Percentiles rank a stretch among this genome's conserved stretches.
These are phyloP conservation scores for Tenodera sinensis DNA, from an alignment of 2,888 invertebrate species.

Conservation along the genomic window DNA sequence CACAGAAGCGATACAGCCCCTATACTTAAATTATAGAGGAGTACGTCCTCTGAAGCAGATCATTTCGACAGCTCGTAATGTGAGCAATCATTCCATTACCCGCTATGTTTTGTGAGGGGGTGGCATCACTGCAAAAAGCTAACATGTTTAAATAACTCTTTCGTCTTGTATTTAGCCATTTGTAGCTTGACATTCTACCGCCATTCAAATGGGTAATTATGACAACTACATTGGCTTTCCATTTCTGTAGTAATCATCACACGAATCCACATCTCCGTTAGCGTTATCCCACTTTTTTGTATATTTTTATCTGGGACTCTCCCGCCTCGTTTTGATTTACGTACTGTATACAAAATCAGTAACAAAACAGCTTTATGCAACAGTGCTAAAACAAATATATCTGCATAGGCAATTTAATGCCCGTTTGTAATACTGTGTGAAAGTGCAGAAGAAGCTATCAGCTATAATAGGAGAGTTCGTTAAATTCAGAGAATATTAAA, in stretches of 20 bases:
- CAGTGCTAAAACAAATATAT: no score
- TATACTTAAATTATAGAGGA: not conserved
- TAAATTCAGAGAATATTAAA: no score
- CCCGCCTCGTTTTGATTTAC: no score
- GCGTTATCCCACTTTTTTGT: no score
- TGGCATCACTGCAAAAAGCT: not conserved
- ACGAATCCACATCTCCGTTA: no score
- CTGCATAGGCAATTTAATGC: no score
- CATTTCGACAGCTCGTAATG: not conserved
- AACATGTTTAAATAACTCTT: not conserved
- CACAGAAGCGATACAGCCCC: not conserved
- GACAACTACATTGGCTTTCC: not conserved
- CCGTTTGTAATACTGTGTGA: no score
- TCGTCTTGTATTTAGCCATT: not conserved
- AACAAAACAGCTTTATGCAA: no score
- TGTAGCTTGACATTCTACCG: not conserved
- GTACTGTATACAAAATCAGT: no score
- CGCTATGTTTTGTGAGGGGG: not conserved
- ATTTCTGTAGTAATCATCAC: not conserved
- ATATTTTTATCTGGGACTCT: no score
- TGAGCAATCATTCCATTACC: not conserved
- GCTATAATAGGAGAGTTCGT: no score
- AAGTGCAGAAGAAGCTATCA: no score
- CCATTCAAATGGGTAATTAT: not conserved
- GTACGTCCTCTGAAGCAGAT: not conserved